phyloP scores from a whole-genome alignment of 2,113 vertebrate species.

The Otis tarda region DNA sequence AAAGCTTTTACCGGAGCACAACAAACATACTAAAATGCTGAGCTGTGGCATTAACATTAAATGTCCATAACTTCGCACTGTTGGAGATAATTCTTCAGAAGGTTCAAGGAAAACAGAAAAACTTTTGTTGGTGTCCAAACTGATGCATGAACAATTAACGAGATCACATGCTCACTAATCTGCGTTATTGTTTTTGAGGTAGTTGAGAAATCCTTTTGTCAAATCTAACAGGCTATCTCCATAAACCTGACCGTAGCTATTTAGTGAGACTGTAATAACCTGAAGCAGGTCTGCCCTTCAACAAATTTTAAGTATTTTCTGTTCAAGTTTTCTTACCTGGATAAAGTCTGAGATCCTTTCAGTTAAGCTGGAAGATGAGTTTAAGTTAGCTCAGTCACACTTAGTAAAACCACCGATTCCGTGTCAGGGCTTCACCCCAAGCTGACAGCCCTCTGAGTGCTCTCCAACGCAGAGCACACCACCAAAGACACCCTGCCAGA shows the following conservation, averaged over 20 bases:
- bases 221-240: neutral
- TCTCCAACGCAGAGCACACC: neutral
- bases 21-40: neutral
- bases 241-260: neutral
- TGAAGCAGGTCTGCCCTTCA: neutral
- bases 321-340: neutral
- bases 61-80: neutral
- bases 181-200: neutral
- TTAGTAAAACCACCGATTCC: neutral
- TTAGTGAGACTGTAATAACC: neutral
- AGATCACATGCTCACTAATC: neutral
- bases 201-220: neutral
- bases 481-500: neutral
- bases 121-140: neutral
- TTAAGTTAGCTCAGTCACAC: neutral
- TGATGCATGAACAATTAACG: neutral
- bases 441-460: neutral
- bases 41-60: neutral
- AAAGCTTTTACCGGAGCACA: neutral
- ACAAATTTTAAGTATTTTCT: neutral
- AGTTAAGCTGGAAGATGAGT: neutral
- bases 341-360: neutral
- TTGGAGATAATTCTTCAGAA: neutral
- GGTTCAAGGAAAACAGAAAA: neutral
- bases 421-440: neutral